These are phyloP conservation scores for Maccullochella peelii DNA, from an alignment of 2,113 vertebrate species.

Conservation along the genomic window DNA sequence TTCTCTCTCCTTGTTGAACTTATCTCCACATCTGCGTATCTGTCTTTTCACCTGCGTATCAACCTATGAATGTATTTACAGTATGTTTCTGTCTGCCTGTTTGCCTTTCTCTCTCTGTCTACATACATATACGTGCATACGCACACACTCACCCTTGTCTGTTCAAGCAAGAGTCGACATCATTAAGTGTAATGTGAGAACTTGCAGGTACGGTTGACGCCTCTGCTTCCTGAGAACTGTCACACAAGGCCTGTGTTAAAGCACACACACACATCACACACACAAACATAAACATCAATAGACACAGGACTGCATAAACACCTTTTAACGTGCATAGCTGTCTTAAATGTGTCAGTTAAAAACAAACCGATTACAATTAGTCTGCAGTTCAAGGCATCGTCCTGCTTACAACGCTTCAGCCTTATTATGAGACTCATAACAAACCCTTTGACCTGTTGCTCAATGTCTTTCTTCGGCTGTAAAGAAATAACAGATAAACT, in stretches of 20 bases:
- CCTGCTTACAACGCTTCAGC: not conserved
- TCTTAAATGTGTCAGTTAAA: slow-evolving; percentile 10
- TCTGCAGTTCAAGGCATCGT: not conserved
- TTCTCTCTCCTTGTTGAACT: slow-evolving; percentile 13
- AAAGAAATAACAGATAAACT: not conserved
- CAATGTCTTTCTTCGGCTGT: not conserved
- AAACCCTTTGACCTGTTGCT: slow-evolving; percentile 26
- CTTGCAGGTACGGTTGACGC: slow-evolving; percentile 53
- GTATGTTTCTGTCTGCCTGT: not conserved
- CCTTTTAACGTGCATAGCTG: not conserved
- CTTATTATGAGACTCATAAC: not conserved
- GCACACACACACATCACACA: not conserved
- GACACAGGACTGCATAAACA: not conserved
- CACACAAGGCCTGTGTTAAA: slow-evolving; percentile 36
- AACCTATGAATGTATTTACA: slow-evolving; percentile 28
- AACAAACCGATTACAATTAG: not conserved
- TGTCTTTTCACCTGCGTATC: slow-evolving; percentile 22
- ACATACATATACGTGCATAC: not conserved
- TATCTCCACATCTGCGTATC: slow-evolving; percentile 10
- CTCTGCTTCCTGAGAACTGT: slow-evolving; percentile 57
- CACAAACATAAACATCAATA: not conserved
- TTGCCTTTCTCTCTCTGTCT: not conserved
- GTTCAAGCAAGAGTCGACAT: slow-evolving; percentile 47
- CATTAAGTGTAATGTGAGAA: slow-evolving; percentile 73
- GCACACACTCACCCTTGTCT: slow-evolving; percentile 31